phyloP scores from a whole-genome alignment of 1,140 invertebrate species.

The Megalopta genalis region DNA sequence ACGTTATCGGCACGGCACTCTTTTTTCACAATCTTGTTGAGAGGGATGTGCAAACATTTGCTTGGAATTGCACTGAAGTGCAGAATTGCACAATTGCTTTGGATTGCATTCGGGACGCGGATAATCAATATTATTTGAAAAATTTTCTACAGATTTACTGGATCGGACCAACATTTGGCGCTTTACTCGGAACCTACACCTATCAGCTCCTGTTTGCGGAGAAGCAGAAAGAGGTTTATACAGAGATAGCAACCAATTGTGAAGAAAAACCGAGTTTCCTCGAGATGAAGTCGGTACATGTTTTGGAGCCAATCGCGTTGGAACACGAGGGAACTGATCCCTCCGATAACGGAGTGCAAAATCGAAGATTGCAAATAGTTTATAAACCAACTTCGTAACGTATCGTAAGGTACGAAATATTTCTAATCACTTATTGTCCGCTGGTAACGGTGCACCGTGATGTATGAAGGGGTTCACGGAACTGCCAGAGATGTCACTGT shows the following conservation, averaged over 20 bases:
- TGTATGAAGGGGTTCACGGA: neutral
- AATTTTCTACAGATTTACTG: conserved; percentile 66
- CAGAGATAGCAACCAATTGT: neutral
- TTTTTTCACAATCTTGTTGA: neutral
- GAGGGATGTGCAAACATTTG: conserved; percentile 20
- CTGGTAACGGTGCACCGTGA: neutral
- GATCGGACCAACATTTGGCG: conserved; percentile 67
- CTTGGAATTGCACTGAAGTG: neutral
- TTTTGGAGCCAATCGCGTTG: neutral
- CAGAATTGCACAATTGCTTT: too few relatives aligned
- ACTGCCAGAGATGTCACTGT: conserved; percentile 3
- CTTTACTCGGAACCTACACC: conserved; percentile 64
- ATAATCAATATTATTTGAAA: neutral
- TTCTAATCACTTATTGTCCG: conserved; percentile 1
- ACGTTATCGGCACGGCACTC: neutral
- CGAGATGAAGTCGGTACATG: conserved; percentile 4
- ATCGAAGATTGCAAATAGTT: neutral
- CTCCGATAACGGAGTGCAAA: neutral
- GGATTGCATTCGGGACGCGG: neutral
- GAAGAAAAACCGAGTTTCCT: neutral
- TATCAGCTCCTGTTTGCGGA: conserved; percentile 64
- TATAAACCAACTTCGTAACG: neutral
- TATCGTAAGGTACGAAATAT: conserved; percentile 1
- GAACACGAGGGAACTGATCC: neutral
- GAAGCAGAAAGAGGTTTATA: neutral